These are phyloP conservation scores for Chelidonichthys spinosus DNA, from an alignment of 2,797 vertebrate species.

Conservation along the genomic window DNA sequence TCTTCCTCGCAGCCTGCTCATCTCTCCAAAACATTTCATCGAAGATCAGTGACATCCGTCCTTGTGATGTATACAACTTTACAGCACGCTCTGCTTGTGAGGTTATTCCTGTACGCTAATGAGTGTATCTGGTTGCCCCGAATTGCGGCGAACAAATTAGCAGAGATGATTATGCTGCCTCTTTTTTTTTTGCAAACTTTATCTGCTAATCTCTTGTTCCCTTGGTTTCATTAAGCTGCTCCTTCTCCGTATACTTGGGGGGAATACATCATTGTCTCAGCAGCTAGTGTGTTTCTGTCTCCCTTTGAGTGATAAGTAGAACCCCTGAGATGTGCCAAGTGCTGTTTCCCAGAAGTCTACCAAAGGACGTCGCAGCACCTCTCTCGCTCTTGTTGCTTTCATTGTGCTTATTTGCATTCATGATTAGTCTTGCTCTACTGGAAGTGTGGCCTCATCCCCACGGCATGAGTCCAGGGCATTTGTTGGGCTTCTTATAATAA, in stretches of 20 bases:
- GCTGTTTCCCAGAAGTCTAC: conserved; percentile 73
- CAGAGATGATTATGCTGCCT: conserved; percentile 55
- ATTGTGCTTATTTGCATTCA: conserved; percentile 76
- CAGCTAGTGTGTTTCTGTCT: conserved; percentile 55
- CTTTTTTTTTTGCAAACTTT: conserved; percentile 48
- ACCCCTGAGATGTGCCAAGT: conserved; percentile 63
- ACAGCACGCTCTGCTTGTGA: conserved; percentile 25
- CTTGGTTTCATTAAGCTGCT: conserved; percentile 51
- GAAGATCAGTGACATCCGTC: conserved; percentile 50
- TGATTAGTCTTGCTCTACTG: conserved; percentile 75
- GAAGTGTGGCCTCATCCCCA: conserved; percentile 70
- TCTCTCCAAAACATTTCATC: conserved; percentile 57
- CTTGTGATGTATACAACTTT: conserved; percentile 30
- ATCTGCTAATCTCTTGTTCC: conserved; percentile 64
- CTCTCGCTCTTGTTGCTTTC: conserved; percentile 63
- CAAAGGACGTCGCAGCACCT: conserved; percentile 62
- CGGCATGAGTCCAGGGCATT: conserved; percentile 52
- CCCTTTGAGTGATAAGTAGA: conserved; percentile 68
- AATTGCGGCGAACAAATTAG: conserved; percentile 58
- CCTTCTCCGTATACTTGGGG: conserved; percentile 49
- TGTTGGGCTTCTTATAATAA: conserved; percentile 63
- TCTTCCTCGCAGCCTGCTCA: conserved; percentile 52
- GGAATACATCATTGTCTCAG: conserved; percentile 65
- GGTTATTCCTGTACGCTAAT: conserved; percentile 42
- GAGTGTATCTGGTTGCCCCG: conserved; percentile 54